phyloP scores from a whole-genome alignment of 2,797 vertebrate genomes.

The Aselliscus stoliczkanus region DNA sequence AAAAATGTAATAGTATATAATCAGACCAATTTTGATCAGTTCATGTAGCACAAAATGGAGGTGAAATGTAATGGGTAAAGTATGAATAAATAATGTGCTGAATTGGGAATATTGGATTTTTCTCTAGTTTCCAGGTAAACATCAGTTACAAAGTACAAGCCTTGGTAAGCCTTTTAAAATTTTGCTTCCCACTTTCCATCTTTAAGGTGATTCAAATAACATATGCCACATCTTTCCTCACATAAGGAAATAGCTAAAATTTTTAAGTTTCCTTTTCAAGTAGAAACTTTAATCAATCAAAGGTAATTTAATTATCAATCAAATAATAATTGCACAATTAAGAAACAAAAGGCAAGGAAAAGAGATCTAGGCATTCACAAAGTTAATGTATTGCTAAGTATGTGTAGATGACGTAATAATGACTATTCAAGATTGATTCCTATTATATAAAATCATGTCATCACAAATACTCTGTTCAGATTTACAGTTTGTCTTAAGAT shows the following conservation, averaged over 20 bases:
- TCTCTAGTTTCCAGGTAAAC: neutral
- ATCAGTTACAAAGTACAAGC: neutral
- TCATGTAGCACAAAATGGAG: neutral
- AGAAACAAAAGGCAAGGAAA: neutral
- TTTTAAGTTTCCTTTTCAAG: neutral
- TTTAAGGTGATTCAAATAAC: neutral
- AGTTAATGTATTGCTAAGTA: neutral
- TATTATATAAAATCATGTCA: neutral
- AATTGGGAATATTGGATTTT: neutral
- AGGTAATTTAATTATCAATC: slow-evolving; percentile 7
- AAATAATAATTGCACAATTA: slow-evolving; percentile 18
- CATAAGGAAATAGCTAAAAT: neutral
- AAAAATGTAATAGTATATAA: neutral
- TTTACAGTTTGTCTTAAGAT: slow-evolving; percentile 31
- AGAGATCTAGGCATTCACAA: neutral
- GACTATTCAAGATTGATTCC: neutral
- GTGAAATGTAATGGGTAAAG: neutral
- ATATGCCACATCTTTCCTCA: neutral
- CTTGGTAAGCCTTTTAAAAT: neutral
- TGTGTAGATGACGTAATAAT: neutral
- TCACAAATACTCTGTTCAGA: neutral
- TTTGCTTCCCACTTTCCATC: neutral
- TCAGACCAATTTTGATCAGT: neutral
- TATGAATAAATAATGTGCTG: neutral
- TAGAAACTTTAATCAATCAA: neutral